Percentiles rank a stretch among this genome's conserved stretches.
Conservation (phyloP, 1,140 invertebrate genomes). For the Drosophila pectinifera region DNA sequence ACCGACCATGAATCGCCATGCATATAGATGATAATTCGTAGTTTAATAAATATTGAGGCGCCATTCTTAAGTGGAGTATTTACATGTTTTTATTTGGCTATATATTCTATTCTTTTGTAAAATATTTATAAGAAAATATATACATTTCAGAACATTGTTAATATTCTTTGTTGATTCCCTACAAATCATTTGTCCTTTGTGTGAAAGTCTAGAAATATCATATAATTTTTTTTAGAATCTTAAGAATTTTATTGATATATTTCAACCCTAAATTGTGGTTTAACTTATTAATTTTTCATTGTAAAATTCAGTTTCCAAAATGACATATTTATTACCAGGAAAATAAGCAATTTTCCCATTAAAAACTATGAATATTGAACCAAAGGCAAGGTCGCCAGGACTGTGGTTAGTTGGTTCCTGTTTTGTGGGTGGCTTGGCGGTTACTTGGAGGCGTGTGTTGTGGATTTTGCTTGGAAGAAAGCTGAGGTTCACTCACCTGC, state of each 20-base stretch:
- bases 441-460: slow-evolving; percentile 15
- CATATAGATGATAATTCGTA: slow-evolving; percentile 14
- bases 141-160: not conserved
- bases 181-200: no score
- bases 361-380: not conserved
- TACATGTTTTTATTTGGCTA: no score
- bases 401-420: not conserved
- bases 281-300: not conserved
- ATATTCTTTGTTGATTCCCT: not conserved
- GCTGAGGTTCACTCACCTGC: slow-evolving; percentile 31
- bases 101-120: not conserved
- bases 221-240: not conserved
- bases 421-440: not conserved
- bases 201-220: not conserved
- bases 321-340: not conserved
- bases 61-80: not conserved
- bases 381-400: slow-evolving; percentile 9
- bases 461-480: not conserved
- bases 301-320: not conserved
- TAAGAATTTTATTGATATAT: not conserved
- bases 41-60: slow-evolving; percentile 1
- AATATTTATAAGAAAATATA: not conserved
- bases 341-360: no score
- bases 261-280: not conserved
- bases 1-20: slow-evolving; percentile 11